Evolutionary conservation across 2,113 vertebrate species (phyloP), one percentile per base, ranked within the genome.

Genomic region (Capreolus pygargus): DNA sequence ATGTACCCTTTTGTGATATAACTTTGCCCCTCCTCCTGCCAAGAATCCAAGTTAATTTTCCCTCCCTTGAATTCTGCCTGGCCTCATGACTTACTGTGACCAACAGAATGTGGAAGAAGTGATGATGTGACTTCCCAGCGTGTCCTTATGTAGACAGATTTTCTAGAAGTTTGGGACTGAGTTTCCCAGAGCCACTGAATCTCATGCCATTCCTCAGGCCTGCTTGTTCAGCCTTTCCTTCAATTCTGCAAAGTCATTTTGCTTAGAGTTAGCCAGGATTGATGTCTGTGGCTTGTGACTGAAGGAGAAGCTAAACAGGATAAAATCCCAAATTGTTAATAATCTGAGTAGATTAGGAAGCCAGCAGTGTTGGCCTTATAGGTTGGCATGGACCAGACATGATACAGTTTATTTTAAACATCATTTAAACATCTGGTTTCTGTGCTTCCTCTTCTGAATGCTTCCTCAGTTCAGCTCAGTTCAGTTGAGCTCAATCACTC

Each of bases 301-400:
- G 30, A 87, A 95, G n/a, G 79, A 86, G 21, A 70, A 39, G 19
- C 55, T 70, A 23, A 92, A 91, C 1, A 97, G 30, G 19, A 54
- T 47, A 94, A 97, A 81, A 85, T 95, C 25, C 30, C 21, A 91
- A 61, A 86, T 95, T 43, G 84, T 55, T 89, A 97, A 84, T 89
- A 94, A 95, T 94, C 57, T 95, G 96, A 97, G 91, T 76, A 88
- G 33, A 87, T 94, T 92, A 97, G 50, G 78, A 92, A 94, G 74
- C 25, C 74, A 92, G 57, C 28, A 70, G 86, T 74, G 19, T 74
- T 94, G 92, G 81, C 79, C 70, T 94, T 95, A 74, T 45, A 95
- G 45, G 84, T 52, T 84, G 91, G 28, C 52, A 55, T 76, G 30
- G 39, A 9, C 58, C 67, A 88, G 47, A 87, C 19, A 28, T 61